Conservation (phyloP, 2,888 invertebrate genomes). For the Venusia cambrica region DNA sequence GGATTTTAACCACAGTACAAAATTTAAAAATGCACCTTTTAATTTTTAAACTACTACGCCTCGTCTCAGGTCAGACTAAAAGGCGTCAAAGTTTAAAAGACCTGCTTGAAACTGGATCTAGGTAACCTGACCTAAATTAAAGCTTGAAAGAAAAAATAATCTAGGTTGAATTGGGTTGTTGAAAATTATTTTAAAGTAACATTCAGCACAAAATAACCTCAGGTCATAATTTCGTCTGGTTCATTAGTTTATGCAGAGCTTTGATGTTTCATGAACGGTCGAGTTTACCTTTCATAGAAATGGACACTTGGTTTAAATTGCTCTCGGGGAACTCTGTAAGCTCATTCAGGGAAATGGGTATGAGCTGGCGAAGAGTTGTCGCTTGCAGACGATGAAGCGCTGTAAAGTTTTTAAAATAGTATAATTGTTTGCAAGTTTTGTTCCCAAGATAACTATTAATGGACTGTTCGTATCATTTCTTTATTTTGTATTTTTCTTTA, state of each 20-base stretch:
- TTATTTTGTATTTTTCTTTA: no score
- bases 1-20: no score
- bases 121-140: conserved; percentile 23
- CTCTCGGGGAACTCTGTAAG: conserved; percentile 9
- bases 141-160: conserved; percentile 11
- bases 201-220: no score
- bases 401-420: conserved; percentile 5
- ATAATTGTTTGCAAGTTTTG: neutral
- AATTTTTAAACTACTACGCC: conserved; percentile 16
- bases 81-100: conserved; percentile 25
- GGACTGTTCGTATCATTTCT: no score
- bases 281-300: conserved; percentile 6
- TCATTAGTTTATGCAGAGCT: no score
- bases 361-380: conserved; percentile 16
- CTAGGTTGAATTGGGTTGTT: conserved; percentile 4
- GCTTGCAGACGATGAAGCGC: conserved; percentile 13
- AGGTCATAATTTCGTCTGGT: no score
- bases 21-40: conserved; percentile 6
- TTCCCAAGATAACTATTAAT: conserved; percentile 1
- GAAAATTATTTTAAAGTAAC: neutral
- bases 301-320: conserved; percentile 10
- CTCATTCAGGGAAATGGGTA: conserved; percentile 15
- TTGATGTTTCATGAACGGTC: neutral
- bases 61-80: conserved; percentile 16
- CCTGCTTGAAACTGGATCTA: conserved; percentile 18